A percentile compares a stretch with the other conserved stretches of the same genome.
phyloP scores from a whole-genome alignment of 37 sponge, comb jelly and placozoan genomes.

The Eunapius fragilis region DNA sequence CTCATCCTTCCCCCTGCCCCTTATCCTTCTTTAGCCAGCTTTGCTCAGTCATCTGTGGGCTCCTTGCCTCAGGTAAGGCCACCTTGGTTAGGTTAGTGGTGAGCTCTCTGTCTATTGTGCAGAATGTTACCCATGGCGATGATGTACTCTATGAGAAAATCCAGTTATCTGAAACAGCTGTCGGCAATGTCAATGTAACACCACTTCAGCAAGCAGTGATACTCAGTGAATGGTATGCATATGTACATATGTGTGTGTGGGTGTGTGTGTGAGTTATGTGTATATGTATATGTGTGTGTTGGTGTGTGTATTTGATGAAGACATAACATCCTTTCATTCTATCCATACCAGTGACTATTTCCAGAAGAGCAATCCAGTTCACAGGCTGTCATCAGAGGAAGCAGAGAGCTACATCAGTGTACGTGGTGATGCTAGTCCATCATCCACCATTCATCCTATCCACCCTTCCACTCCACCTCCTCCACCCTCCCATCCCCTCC shows the following conservation, averaged over 20 bases:
- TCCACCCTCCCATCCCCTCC: no score
- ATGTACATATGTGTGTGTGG: not conserved
- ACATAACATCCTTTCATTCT: not conserved
- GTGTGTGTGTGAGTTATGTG: not conserved
- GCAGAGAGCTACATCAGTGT: conserved; percentile 68
- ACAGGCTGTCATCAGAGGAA: conserved; percentile 58
- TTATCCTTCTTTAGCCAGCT: not conserved
- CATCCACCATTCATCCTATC: not conserved
- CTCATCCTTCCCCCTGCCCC: not conserved
- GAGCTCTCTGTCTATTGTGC: not conserved
- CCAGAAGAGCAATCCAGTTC: conserved; percentile 32
- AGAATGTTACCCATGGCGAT: conserved; percentile 70
- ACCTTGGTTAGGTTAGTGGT: not conserved
- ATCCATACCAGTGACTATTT: conserved; percentile 18
- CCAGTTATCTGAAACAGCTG: conserved; percentile 20
- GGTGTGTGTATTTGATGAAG: not conserved
- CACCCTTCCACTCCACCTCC: not conserved
- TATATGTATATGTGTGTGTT: not conserved
- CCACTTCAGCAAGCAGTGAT: conserved; percentile 80
- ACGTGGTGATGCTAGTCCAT: not conserved
- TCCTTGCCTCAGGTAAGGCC: not conserved
- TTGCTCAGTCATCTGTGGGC: not conserved
- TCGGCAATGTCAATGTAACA: conserved; percentile 8
- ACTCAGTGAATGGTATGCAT: conserved; percentile 65
- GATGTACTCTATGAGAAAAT: conserved; percentile 81